Evolutionary conservation across 92 coral and sea anemone species (phyloP), one percentile per base, ranked within the genome.

Genomic region (Porites rus): DNA sequence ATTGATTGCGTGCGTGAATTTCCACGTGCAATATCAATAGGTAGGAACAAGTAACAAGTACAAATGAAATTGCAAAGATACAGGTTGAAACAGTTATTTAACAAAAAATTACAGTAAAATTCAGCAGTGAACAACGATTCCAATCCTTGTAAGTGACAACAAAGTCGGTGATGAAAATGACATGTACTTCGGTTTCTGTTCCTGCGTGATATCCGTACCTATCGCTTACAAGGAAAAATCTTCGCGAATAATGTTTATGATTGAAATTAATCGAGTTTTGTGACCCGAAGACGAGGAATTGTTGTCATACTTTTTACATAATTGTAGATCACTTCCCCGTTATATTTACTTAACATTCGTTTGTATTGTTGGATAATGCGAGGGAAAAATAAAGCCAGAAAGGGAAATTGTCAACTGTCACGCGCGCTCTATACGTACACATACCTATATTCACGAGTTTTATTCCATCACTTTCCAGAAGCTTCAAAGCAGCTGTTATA

Each of bases 361-460:
- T 54, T 16, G 73, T 61, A 60, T 78, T 43, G 38, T 19, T 4
- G 80, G 25, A 64, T 11, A 8, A 56, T 58, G 56, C 16, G 53
- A 10, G 31, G 79, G 22, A 79, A 11, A 25, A 31, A 73, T 38
- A 38, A 19, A 63, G 77, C 59, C 54, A 20, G 51, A 64, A 61
- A 73, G 10, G 65, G 11, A 20, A 59, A 76, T 25, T n/a, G 60
- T 67, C 16, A 25, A 59, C 50, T 25, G 81, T 77, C 69, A 77
- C 81, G 59, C 67, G n/a, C 18, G 18, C 5, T 5, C 19, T 56
- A 1, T 77, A 38, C 8, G 11, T 10, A 10, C 14, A 10, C 99
- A 91, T 83, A 97, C 99, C 99, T 81, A 97, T 97, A 69, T 95
- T 97, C 52, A 97, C 97, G 10, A 97, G 93, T 56, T 97, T 93